Conservation (phyloP, 1,140 invertebrate species). For the Zaprionus africanus region DNA sequence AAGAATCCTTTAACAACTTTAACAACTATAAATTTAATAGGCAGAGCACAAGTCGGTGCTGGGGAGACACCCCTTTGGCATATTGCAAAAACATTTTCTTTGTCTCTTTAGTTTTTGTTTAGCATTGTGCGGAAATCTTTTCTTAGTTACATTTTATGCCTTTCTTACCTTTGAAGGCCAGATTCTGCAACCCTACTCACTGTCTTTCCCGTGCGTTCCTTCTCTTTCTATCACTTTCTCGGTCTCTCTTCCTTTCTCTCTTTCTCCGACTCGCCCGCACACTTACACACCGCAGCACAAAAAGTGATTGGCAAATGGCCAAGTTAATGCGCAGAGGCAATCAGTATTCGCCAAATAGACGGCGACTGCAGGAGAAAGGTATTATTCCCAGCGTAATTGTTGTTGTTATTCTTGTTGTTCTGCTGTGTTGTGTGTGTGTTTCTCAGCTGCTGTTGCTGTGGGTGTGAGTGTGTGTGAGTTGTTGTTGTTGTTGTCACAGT, state of each 20-base stretch:
- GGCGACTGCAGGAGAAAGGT: constrained; percentile 15
- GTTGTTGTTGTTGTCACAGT: neutral
- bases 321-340: constrained; percentile 28
- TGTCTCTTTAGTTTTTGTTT: too few relatives aligned
- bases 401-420: constrained; percentile 20
- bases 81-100: too few relatives aligned
- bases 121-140: too few relatives aligned
- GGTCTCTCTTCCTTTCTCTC: neutral
- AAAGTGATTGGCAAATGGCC: constrained; percentile 47
- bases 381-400: constrained; percentile 19
- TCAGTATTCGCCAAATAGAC: neutral
- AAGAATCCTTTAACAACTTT: too few relatives aligned
- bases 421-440: constrained; percentile 8
- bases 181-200: too few relatives aligned
- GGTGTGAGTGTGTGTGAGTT: constrained; percentile 10
- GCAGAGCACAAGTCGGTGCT: too few relatives aligned
- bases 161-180: too few relatives aligned
- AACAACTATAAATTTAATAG: too few relatives aligned
- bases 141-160: too few relatives aligned
- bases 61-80: too few relatives aligned
- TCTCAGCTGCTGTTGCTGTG: neutral
- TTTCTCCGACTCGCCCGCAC: neutral
- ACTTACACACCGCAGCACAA: neutral
- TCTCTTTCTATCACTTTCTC: too few relatives aligned
- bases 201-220: too few relatives aligned